These are phyloP conservation scores for Etheostoma perlongum DNA, from an alignment of 2,797 vertebrate genomes.

Conservation along the genomic window DNA sequence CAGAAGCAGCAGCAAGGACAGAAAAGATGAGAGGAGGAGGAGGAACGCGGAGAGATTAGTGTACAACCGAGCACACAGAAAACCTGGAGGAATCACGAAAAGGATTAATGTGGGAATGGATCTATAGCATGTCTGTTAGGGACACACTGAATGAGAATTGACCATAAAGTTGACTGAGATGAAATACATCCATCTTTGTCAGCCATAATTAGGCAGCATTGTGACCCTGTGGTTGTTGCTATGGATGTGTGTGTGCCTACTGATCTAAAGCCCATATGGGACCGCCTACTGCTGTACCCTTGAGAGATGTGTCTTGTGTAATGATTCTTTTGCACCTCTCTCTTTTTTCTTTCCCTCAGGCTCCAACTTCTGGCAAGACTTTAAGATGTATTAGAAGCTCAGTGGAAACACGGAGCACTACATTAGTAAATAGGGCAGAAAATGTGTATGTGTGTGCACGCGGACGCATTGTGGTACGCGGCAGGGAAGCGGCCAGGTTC, in stretches of 20 bases:
- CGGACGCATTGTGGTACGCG: conserved; percentile 30
- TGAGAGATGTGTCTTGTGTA: conserved; percentile 76
- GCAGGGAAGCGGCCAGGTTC: conserved; percentile 75
- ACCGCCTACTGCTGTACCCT: conserved; percentile 79
- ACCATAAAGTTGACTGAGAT: conserved; percentile 76
- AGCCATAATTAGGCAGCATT: conserved; percentile 70
- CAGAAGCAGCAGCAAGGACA: conserved; percentile 22
- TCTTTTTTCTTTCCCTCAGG: conserved; percentile 61
- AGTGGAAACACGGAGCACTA: conserved; percentile 54
- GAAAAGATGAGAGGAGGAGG: conserved; percentile 26
- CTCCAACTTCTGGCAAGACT: conserved; percentile 72
- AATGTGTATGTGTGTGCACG: conserved; percentile 13
- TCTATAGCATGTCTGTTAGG: conserved; percentile 38
- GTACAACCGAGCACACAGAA: conserved; percentile 27
- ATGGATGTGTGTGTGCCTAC: conserved; percentile 58
- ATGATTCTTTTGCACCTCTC: conserved; percentile 76
- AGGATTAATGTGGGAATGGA: conserved; percentile 49
- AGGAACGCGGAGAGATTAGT: conserved; percentile 19
- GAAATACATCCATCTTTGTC: conserved; percentile 80
- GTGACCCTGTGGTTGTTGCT: conserved; percentile 71
- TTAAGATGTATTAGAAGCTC: conserved; percentile 50
- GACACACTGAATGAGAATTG: conserved; percentile 60
- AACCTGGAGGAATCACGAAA: conserved; percentile 48
- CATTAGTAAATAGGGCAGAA: conserved; percentile 61
- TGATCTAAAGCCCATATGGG: conserved; percentile 76